Evolutionary conservation across 2,797 vertebrate genomes (phyloP).

Genomic region (Morelia viridis): DNA sequence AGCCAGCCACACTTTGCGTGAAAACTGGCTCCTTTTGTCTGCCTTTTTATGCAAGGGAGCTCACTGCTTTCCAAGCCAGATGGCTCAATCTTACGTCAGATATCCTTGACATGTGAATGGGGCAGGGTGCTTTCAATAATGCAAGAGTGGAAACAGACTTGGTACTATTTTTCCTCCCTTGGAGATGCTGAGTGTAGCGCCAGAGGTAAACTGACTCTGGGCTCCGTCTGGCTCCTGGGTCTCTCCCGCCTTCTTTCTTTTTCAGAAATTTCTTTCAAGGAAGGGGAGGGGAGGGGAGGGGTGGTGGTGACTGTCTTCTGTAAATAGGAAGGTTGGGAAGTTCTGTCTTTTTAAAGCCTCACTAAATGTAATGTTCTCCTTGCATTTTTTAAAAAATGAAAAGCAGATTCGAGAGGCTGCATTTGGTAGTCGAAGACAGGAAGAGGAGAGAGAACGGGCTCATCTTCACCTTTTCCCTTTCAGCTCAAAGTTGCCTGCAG

Average conservation of each 20-base stretch:
- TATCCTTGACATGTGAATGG: rapidly evolving
- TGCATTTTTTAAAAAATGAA: background rate
- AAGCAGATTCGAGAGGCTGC: background rate
- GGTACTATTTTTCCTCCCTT: background rate
- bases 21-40: rapidly evolving
- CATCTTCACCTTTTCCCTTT: background rate
- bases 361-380: background rate
- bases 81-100: background rate
- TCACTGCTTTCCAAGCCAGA: rapidly evolving
- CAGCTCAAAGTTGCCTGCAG: background rate
- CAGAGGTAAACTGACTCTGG: background rate
- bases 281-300: no score
- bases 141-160: background rate
- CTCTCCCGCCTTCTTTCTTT: background rate
- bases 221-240: background rate
- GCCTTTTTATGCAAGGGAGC: background rate
- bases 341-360: background rate
- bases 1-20: background rate
- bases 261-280: no score
- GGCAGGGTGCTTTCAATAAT: background rate
- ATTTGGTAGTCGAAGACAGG: background rate
- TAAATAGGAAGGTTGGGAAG: background rate
- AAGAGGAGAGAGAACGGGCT: background rate
- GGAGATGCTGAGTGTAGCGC: background rate
- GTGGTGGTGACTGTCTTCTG: no score